Base-by-base conservation (phyloP, 2,888 invertebrate genomes). In the Mimumesa dahlbomi region DNA sequence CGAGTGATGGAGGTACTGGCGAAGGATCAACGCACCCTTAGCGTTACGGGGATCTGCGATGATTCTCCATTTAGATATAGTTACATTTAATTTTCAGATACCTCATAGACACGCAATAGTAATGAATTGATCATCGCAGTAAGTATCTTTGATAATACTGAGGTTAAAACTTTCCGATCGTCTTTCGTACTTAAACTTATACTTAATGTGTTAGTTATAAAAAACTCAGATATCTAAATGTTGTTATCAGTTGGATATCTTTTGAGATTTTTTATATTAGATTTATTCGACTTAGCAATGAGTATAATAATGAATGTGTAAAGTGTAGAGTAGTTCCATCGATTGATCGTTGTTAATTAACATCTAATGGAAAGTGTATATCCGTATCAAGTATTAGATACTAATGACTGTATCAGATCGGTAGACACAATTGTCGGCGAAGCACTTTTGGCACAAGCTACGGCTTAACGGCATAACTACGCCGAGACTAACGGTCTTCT, bases 371-470 rank as follows among this genome's bases (percentile, higher is more conserved):
- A 40, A 49, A 18, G 45, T 34, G 34, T 34, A 31, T 64, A 31
- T 50, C 22, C n/a, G 16, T 19, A 40, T 49, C 29, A 25, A 22
- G 52, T 31, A 49, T 62, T 53, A 46, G 34, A 66, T 65, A 74
- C 72, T 74, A 78, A 78, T 73, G 70, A 70, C 54, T 40, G 38
- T 63, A 61, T 61, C 57, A 56, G 57, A 40, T 21, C 38, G 65
- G 59, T 14, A 56, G 49, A 45, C 21, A 49, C 57, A 61, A 70
- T 59, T 73, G 72, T 70, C 67, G 67, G 52, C 56, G 66, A 56
- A 66, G 66, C 70, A 62, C 45, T 81, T 83, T 80, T 85, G 83
- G 84, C 83, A 81, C 77, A 64, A 75, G 71, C 77, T 77, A 75
- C 75, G 71, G 64, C 57, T 80, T 74, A 79, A 82, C 64, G 70